Percentiles rank a stretch among this genome's conserved stretches.
These are phyloP conservation scores for Siniperca undulata DNA, from an alignment of 2,797 vertebrate genomes.

Conservation along the genomic window DNA sequence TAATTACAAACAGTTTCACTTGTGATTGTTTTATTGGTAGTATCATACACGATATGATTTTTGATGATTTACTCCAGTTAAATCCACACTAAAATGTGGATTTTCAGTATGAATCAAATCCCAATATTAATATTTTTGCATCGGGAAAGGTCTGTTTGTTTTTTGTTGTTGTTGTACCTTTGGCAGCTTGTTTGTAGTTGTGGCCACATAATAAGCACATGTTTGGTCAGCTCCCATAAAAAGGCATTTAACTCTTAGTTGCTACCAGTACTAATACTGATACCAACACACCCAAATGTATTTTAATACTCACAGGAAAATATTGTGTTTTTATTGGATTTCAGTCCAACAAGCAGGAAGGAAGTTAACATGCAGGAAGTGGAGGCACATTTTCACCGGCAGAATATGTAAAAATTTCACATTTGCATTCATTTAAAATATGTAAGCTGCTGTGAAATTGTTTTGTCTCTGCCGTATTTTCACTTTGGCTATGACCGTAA, in stretches of 20 bases:
- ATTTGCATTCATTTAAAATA: conserved; percentile 21
- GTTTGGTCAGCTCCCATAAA: neutral
- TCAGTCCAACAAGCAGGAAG: neutral
- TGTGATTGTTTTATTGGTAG: too few relatives aligned
- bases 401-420: conserved; percentile 2
- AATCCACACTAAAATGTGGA: neutral
- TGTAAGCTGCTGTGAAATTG: conserved; percentile 21
- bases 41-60: too few relatives aligned
- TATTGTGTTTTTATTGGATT: neutral
- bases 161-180: too few relatives aligned
- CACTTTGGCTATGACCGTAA: neutral
- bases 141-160: neutral
- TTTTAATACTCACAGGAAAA: neutral
- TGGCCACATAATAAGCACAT: neutral
- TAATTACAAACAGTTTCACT: too few relatives aligned
- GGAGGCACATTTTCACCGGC: neutral
- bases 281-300: neutral
- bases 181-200: neutral
- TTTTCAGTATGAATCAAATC: neutral
- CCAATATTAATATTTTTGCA: neutral
- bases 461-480: neutral
- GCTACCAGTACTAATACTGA: neutral
- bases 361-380: conserved; percentile 5
- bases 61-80: too few relatives aligned
- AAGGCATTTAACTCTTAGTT: neutral